A percentile compares a stretch with the other conserved stretches of the same genome.
These are phyloP conservation scores for Cydia splendana DNA, from an alignment of 1,140 invertebrate species.

Conservation along the genomic window DNA sequence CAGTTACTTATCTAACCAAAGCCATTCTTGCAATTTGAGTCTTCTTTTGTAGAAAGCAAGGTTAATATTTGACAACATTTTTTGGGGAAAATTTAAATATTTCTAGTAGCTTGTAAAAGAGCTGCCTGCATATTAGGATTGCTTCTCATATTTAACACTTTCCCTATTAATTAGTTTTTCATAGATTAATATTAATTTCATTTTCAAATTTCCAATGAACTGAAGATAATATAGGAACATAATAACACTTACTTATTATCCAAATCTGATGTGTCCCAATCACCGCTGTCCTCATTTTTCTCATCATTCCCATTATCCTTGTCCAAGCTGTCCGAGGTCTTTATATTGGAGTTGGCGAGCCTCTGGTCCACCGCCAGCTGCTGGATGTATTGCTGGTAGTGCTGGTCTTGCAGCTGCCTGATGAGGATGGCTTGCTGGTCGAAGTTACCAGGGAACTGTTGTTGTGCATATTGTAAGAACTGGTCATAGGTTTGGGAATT, in stretches of 20 bases:
- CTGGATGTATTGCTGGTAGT: constrained; percentile 99
- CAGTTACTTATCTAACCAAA: too few species aligned
- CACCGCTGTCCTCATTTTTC: constrained; percentile 44
- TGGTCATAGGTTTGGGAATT: constrained; percentile 98
- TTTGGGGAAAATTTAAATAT: too few species aligned
- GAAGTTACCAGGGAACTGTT: constrained; percentile 94
- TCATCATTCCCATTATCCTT: constrained; percentile 48
- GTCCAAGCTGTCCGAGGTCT: constrained; percentile 48
- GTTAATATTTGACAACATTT: too few species aligned
- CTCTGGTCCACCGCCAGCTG: constrained; percentile 84
- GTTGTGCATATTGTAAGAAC: constrained; percentile 95
- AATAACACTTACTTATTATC: constrained; percentile 26
- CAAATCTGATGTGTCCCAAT: not conserved
- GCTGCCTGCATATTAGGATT: too few species aligned
- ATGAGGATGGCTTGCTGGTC: constrained; percentile 97
- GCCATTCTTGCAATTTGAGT: too few species aligned
- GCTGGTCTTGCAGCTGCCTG: constrained; percentile 96
- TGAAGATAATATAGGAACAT: too few species aligned
- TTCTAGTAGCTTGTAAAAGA: too few species aligned
- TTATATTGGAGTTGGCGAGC: constrained; percentile 67
- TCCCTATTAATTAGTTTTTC: too few species aligned
- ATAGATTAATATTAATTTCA: too few species aligned
- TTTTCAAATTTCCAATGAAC: too few species aligned
- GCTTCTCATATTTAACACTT: too few species aligned
- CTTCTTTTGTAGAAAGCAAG: too few species aligned